A percentile compares a stretch with the other conserved stretches of the same genome.
Conservation (phyloP, 2,113 vertebrate species). For the Morone chrysops region DNA sequence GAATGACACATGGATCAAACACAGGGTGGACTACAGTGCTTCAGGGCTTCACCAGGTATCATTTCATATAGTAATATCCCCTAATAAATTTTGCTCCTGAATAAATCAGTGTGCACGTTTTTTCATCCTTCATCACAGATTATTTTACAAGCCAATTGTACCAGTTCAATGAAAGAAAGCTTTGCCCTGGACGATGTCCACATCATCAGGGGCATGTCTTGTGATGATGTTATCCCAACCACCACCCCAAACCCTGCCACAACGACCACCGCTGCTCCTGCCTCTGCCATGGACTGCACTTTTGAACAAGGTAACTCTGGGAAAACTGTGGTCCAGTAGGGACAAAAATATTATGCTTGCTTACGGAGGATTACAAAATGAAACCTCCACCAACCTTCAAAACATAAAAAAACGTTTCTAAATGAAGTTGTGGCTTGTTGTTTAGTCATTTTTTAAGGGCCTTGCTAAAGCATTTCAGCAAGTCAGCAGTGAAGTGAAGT, state of each 20-base stretch:
- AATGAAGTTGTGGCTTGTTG: too few species aligned
- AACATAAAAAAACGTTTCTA: too few species aligned
- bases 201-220: slow-evolving; percentile 66
- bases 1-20: slow-evolving; percentile 68
- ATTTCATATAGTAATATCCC: background rate
- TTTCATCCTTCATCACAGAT: slow-evolving; percentile 67
- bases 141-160: slow-evolving; percentile 71
- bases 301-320: slow-evolving; percentile 80
- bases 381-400: too few species aligned
- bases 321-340: accelerated
- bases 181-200: slow-evolving; percentile 83
- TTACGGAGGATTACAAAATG: background rate
- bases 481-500: too few species aligned
- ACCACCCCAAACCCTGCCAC: slow-evolving; percentile 73
- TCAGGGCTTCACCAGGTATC: slow-evolving; percentile 77
- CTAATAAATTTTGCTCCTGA: background rate
- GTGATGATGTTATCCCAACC: slow-evolving; percentile 62
- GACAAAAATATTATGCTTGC: background rate
- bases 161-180: accelerated
- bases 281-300: slow-evolving; percentile 77
- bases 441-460: background rate
- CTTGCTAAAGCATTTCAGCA: background rate
- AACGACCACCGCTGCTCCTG: slow-evolving; percentile 57
- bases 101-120: background rate
- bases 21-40: slow-evolving; percentile 77